Percentiles rank a stretch among this genome's conserved stretches.
Conservation (phyloP, 1,140 invertebrate species). For the Lanistes nyassanus region DNA sequence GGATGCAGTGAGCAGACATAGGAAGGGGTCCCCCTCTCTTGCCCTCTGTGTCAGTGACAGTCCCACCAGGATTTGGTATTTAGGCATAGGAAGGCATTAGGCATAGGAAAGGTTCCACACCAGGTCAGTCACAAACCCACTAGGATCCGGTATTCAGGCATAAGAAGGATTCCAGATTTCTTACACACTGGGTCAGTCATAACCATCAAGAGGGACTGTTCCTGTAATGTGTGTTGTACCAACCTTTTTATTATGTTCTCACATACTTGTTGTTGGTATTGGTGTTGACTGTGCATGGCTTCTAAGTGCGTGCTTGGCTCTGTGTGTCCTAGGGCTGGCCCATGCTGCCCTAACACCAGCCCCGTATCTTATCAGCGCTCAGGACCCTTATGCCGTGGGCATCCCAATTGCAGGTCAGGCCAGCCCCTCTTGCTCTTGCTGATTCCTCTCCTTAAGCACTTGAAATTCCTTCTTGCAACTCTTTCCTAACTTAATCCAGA, state of each 20-base stretch:
- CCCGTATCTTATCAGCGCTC: slow-evolving; percentile 89
- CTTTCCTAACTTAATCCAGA: neutral
- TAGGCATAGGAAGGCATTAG: no score
- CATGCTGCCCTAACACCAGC: slow-evolving; percentile 65
- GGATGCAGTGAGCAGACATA: neutral
- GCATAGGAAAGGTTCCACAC: no score
- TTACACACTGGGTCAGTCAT: no score
- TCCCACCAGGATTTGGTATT: no score
- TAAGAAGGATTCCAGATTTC: no score
- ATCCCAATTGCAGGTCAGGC: slow-evolving; percentile 62
- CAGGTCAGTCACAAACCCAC: no score
- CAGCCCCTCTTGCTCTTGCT: slow-evolving; percentile 9
- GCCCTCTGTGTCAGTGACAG: no score
- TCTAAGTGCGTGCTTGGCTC: slow-evolving; percentile 62
- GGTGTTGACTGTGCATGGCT: slow-evolving; percentile 49
- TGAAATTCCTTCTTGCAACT: slow-evolving; percentile 4
- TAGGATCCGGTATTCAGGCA: no score
- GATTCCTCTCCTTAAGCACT: neutral
- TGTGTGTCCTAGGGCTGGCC: slow-evolving; percentile 68
- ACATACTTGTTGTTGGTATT: slow-evolving; percentile 14
- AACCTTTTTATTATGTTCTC: neutral
- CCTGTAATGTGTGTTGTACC: neutral
- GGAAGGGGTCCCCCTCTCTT: neutral
- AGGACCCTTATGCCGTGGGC: slow-evolving; percentile 67
- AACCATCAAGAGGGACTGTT: no score